These are phyloP conservation scores for Drosophila parabipectinata DNA, from an alignment of 1,140 invertebrate species.

Conservation along the genomic window DNA sequence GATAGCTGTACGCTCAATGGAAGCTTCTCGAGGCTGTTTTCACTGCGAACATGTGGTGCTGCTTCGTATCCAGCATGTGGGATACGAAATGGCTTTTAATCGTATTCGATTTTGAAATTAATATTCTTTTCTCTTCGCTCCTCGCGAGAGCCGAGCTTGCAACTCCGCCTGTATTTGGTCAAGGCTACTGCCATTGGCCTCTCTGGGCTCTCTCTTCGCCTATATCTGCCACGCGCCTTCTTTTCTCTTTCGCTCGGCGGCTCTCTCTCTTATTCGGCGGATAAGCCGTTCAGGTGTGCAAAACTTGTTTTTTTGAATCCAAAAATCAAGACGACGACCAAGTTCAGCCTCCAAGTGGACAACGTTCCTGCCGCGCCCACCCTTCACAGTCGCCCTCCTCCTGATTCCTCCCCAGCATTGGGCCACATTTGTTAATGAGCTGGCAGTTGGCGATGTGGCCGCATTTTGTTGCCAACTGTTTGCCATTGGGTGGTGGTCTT, in stretches of 20 bases:
- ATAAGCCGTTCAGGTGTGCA: conserved; percentile 38
- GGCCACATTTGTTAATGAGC: conserved; percentile 65
- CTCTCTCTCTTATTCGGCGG: conserved; percentile 3
- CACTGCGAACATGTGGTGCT: conserved; percentile 50
- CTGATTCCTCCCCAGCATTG: conserved; percentile 2
- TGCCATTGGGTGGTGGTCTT: conserved; percentile 56
- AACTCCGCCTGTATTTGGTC: conserved; percentile 13
- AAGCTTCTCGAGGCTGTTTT: conserved; percentile 65
- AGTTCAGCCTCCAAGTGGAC: conserved; percentile 7
- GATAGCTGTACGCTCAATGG: conserved; percentile 47
- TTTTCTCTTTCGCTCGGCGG: conserved; percentile 1
- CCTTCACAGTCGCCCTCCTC: neutral
- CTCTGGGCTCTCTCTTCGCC: conserved; percentile 3
- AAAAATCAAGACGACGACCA: conserved; percentile 16
- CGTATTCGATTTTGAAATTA: conserved; percentile 29
- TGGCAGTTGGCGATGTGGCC: conserved; percentile 45
- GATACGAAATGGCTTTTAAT: conserved; percentile 40
- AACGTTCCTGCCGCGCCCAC: neutral
- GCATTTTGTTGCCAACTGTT: conserved; percentile 57
- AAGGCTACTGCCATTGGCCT: conserved; percentile 20
- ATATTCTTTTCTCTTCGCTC: conserved; percentile 9
- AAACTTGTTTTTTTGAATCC: conserved; percentile 60
- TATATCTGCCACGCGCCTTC: neutral
- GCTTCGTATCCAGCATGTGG: conserved; percentile 26
- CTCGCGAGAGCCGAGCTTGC: conserved; percentile 24